Evolutionary conservation across 2,888 invertebrate species (phyloP), one percentile per base, ranked within the genome.

Genomic region (Drosophila nigritarsus): DNA sequence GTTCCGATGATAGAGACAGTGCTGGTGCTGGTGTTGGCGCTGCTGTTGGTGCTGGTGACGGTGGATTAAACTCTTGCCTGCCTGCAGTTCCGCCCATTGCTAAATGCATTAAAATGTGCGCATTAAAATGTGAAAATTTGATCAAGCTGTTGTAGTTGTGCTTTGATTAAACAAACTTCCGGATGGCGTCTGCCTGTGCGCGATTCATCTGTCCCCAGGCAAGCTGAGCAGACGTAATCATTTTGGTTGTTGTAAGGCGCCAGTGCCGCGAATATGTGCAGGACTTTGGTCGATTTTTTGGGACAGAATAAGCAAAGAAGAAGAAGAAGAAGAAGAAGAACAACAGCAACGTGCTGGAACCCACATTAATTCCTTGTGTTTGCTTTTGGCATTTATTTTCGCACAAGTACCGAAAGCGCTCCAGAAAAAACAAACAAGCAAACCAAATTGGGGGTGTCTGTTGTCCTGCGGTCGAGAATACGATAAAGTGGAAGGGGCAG

Each of bases 371-470:
- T 75, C 65, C 50, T 73, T 60, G 72, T 68, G 84, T 67, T 83
- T 83, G 75, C 75, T 81, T 81, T 82, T 83, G 82, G 82, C 84
- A 83, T 82, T 83, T 82, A 82, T 83, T 78, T 68, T 70, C 75
- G 71, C 66, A 61, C 66, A 55, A 64, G 63, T 38, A 62, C 53
- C 49, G 32, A 58, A 69, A 58, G 63, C 58, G 66, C 73, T 72
- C 54, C 69, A 62, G 48, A 34, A 70, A 59, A 59, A 65, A 73
- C 60, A 65, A 73, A 65, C 69, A 79, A 64, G 59, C 30, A 78
- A 74, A 74, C 69, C 72, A 67, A 83, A 83, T 29, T 73, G 73
- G 65, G 78, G 76, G 72, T 80, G 76, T 80, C 76, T 71, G 64
- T 9, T 76, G 59, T 63, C 78, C 80, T 76, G 59, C 60, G 76